These are phyloP conservation scores for Marmota monax DNA, from an alignment of 2,113 vertebrate species.

Conservation along the genomic window DNA sequence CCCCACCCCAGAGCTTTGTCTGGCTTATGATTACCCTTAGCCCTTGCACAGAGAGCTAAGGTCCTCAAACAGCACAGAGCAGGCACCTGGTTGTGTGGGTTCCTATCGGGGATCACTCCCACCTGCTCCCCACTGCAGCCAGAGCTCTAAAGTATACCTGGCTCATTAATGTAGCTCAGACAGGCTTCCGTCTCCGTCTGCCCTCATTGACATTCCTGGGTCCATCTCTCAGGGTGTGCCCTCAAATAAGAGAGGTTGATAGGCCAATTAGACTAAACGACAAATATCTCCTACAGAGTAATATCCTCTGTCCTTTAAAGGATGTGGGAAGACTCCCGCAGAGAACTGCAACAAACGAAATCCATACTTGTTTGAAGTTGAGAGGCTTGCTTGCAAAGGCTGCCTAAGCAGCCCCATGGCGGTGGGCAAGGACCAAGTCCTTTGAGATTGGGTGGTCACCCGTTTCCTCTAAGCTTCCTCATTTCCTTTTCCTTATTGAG, in stretches of 20 bases:
- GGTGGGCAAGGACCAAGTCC: not conserved
- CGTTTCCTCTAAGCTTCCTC: not conserved
- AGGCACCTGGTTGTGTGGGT: no score
- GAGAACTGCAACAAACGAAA: not conserved
- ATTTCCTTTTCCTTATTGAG: not conserved
- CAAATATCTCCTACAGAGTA: not conserved
- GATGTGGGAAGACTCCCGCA: not conserved
- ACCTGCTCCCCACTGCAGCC: accelerated
- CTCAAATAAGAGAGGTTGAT: no score
- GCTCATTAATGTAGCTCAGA: no score
- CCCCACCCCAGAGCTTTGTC: not conserved
- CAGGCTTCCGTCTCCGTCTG: accelerated
- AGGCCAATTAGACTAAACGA: not conserved
- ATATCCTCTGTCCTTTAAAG: not conserved
- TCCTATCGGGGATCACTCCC: no score
- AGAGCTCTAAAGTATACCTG: not conserved
- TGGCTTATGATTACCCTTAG: no score
- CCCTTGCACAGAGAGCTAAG: not conserved
- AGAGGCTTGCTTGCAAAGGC: not conserved
- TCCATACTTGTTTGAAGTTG: not conserved
- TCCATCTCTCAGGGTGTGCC: not conserved
- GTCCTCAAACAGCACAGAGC: not conserved
- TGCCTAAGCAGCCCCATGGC: no score
- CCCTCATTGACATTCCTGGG: accelerated
- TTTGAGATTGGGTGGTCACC: not conserved